phyloP scores from a whole-genome alignment of 2,797 vertebrate genomes.

The Hipposideros larvatus region DNA sequence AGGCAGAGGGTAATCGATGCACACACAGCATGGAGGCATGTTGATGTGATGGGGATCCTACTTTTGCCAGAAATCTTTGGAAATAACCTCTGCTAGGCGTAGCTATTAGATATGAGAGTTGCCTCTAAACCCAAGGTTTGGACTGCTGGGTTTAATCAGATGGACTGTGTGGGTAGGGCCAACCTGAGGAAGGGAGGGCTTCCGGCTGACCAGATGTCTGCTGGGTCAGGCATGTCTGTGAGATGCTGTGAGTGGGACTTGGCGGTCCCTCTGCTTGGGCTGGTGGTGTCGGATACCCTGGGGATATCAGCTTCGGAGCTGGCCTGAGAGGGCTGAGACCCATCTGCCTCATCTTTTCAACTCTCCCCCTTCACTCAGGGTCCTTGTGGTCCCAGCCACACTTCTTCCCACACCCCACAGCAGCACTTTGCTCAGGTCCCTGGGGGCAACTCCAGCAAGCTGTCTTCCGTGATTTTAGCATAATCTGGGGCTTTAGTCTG shows the following conservation, averaged over 20 bases:
- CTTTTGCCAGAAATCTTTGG: not conserved
- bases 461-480: not conserved
- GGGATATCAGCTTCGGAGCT: not conserved
- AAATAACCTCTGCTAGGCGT: not conserved
- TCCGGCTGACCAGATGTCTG: not conserved
- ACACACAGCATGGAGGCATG: fast-evolving
- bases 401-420: not conserved
- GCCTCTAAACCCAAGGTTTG: not conserved
- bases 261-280: not conserved
- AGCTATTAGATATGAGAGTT: not conserved
- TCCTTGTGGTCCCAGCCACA: not conserved
- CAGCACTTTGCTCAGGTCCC: not conserved
- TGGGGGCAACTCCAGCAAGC: not conserved
- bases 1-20: not conserved
- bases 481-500: not conserved
- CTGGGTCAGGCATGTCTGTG: not conserved
- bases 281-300: not conserved
- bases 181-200: not conserved
- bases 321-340: not conserved
- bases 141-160: not conserved
- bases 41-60: not conserved
- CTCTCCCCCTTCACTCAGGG: not conserved
- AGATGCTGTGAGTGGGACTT: not conserved
- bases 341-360: not conserved
- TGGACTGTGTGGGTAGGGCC: not conserved